These are phyloP conservation scores for Orbicella faveolata DNA, from an alignment of 64 coral and sea anemone genomes.

Conservation along the genomic window DNA sequence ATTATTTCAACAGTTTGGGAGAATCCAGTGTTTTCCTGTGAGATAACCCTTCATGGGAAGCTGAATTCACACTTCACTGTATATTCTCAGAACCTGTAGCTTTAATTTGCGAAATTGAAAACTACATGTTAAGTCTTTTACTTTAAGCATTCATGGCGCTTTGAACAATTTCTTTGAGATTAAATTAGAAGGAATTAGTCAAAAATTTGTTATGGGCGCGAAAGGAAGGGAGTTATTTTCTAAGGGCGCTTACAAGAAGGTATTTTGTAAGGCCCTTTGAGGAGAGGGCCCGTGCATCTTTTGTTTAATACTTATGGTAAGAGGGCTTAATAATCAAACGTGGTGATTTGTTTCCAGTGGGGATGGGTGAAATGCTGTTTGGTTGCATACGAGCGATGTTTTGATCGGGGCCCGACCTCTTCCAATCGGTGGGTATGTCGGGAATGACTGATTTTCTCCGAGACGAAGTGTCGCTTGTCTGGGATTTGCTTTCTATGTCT, in stretches of 20 bases:
- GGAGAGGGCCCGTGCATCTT: no score
- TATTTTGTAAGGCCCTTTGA: neutral
- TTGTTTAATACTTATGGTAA: neutral
- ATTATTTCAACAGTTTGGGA: no score
- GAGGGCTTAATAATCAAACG: neutral
- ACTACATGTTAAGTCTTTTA: no score
- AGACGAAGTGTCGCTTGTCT: neutral
- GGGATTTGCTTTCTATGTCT: neutral
- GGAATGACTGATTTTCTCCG: neutral
- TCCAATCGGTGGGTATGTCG: neutral
- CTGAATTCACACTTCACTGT: no score
- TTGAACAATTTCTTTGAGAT: no score
- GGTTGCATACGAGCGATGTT: neutral
- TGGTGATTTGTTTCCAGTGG: slow-evolving; percentile 6
- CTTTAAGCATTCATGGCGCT: no score
- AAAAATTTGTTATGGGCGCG: neutral
- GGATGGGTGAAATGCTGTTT: neutral
- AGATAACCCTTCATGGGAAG: no score
- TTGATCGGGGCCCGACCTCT: neutral
- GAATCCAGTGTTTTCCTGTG: no score
- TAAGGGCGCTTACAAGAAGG: neutral
- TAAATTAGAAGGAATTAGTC: no score
- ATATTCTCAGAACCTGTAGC: no score
- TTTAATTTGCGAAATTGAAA: no score
- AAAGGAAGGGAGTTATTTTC: neutral